These are phyloP conservation scores for Apoda limacodes DNA, from an alignment of 2,888 invertebrate genomes.

Conservation along the genomic window DNA sequence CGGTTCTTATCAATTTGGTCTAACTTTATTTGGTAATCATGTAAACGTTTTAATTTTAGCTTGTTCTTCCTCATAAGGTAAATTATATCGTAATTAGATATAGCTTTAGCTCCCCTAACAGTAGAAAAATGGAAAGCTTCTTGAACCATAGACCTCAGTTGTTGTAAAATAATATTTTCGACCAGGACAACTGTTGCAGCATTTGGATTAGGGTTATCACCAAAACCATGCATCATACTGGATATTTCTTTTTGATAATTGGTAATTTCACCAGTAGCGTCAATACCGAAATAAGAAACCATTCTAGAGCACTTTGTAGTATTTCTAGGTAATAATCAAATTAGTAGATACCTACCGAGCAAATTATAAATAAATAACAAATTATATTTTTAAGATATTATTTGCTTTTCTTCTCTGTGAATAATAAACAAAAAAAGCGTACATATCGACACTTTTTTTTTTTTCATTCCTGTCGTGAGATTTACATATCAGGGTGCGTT, in stretches of 20 bases:
- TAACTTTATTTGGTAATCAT: conserved; percentile 77
- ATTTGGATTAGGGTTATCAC: conserved; percentile 86
- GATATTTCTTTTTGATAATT: conserved; percentile 79
- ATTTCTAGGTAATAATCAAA: conserved; percentile 9
- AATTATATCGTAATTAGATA: conserved; percentile 75
- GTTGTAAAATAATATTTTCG: conserved; percentile 85
- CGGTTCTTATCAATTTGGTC: conserved; percentile 53
- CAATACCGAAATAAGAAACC: conserved; percentile 54
- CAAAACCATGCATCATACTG: conserved; percentile 94
- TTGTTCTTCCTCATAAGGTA: conserved; percentile 87
- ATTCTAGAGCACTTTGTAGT: conserved; percentile 29
- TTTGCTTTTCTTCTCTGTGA: too few species aligned
- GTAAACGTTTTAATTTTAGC: conserved; percentile 78
- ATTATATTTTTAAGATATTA: too few species aligned
- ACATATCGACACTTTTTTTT: too few species aligned
- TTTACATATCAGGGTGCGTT: too few species aligned
- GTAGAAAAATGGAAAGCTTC: conserved; percentile 79
- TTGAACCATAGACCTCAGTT: conserved; percentile 81
- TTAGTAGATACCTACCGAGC: too few species aligned
- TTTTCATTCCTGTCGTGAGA: too few species aligned
- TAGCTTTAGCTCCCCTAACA: conserved; percentile 71
- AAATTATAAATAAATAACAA: too few species aligned
- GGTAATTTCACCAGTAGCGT: conserved; percentile 38
- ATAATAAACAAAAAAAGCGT: too few species aligned
- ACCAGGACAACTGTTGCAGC: conserved; percentile 85